phyloP scores from a whole-genome alignment of 2,888 invertebrate genomes.

The Antheraea assamensis region DNA sequence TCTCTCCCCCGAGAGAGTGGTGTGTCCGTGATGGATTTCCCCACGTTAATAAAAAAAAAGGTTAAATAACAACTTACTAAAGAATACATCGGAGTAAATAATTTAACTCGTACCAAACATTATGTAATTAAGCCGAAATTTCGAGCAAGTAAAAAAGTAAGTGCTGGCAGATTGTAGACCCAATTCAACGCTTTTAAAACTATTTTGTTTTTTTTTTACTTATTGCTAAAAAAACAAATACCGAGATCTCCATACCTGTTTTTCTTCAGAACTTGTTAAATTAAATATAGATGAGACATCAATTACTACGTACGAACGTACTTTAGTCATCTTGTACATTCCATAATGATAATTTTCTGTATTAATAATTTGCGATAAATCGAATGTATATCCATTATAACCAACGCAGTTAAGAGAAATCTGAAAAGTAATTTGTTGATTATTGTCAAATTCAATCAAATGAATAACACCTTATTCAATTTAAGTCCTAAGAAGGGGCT shows the following conservation, averaged over 20 bases:
- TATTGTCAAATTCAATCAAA: background rate
- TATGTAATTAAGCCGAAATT: no score
- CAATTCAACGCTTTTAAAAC: no score
- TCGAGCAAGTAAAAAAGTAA: no score
- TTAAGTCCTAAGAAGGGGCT: no score
- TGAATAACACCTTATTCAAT: background rate
- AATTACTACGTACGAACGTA: constrained; percentile 34
- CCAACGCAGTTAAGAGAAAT: constrained; percentile 35
- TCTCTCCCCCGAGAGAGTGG: no score
- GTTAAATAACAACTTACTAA: no score
- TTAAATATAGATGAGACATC: constrained; percentile 46
- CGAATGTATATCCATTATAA: constrained; percentile 36
- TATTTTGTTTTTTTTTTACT: background rate
- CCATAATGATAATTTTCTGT: constrained; percentile 44
- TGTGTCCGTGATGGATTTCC: no score
- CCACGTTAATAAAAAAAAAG: no score
- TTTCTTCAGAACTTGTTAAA: constrained; percentile 28
- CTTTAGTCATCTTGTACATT: constrained; percentile 36
- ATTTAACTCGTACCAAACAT: no score
- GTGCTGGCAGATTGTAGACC: no score
- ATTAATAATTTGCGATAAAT: constrained; percentile 40
- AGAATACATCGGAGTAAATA: no score
- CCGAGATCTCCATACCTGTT: constrained; percentile 33
- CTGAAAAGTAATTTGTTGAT: constrained; percentile 34
- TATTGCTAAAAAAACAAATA: background rate